phyloP scores from a whole-genome alignment of 2,113 vertebrate species.

The Channa argus region DNA sequence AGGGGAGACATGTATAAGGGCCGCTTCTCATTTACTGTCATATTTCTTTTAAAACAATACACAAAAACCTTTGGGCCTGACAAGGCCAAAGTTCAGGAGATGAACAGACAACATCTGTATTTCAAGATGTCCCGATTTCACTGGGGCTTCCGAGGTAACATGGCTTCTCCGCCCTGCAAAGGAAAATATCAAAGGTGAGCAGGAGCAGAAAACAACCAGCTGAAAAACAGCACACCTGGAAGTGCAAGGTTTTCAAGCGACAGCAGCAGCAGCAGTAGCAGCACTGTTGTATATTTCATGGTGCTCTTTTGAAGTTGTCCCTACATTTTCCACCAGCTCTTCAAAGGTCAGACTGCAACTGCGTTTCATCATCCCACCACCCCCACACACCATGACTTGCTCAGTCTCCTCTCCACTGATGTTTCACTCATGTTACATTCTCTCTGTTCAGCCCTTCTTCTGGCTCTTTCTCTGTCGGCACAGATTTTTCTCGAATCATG shows the following conservation, averaged over 20 bases:
- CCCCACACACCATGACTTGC: conserved; percentile 44
- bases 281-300: conserved; percentile 76
- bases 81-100: conserved; percentile 59
- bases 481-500: conserved; percentile 43
- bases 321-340: conserved; percentile 71
- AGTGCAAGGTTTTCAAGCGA: conserved; percentile 32
- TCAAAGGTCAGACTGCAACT: conserved; percentile 77
- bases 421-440: conserved; percentile 60
- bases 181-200: conserved; percentile 54
- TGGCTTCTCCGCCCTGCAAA: conserved; percentile 32
- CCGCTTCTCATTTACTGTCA: conserved; percentile 53
- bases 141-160: conserved; percentile 24
- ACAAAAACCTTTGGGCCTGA: conserved; percentile 31
- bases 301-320: conserved; percentile 75
- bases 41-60: conserved; percentile 31
- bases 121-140: conserved; percentile 34
- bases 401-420: conserved; percentile 55
- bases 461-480: conserved; percentile 13
- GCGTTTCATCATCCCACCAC: conserved; percentile 60
- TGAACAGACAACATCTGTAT: conserved; percentile 42
- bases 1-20: conserved; percentile 37
- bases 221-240: conserved; percentile 52
- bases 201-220: conserved; percentile 40
- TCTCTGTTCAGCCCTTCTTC: conserved; percentile 37
- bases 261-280: conserved; percentile 25